These are phyloP conservation scores for Listronotus oregonensis DNA, from an alignment of 1,140 invertebrate genomes.

Conservation along the genomic window DNA sequence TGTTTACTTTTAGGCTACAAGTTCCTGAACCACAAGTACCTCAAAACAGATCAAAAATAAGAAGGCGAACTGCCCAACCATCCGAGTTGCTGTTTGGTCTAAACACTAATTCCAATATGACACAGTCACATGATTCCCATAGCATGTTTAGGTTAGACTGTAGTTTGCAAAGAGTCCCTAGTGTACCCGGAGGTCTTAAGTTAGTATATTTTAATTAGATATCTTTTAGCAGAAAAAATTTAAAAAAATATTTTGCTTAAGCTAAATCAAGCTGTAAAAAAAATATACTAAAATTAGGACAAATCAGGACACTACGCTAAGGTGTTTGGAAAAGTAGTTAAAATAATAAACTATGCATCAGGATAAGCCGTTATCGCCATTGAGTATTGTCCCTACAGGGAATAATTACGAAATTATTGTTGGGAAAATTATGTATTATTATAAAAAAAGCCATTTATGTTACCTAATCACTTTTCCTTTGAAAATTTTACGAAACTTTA, in stretches of 20 bases:
- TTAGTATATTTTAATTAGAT: constrained; percentile 51
- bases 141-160: constrained; percentile 37
- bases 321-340: too few relatives aligned
- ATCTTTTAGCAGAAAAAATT: neutral
- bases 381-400: too few relatives aligned
- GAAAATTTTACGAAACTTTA: too few relatives aligned
- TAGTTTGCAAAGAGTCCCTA: constrained; percentile 70
- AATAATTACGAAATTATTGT: too few relatives aligned
- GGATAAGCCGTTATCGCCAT: too few relatives aligned
- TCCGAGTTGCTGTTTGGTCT: constrained; percentile 71
- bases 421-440: too few relatives aligned
- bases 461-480: too few relatives aligned
- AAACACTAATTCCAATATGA: constrained; percentile 43
- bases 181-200: constrained; percentile 69
- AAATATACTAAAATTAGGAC: too few relatives aligned
- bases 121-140: constrained; percentile 39
- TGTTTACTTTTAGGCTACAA: constrained; percentile 28
- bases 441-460: too few relatives aligned
- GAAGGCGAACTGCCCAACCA: constrained; percentile 68
- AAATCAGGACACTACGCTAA: too few relatives aligned
- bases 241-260: neutral
- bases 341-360: too few relatives aligned
- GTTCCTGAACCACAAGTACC: constrained; percentile 43
- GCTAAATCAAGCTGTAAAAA: neutral
- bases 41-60: constrained; percentile 61